Percentiles rank a stretch among this genome's conserved stretches.
These are phyloP conservation scores for Kryphioiulus occultus DNA, from an alignment of 2,888 invertebrate genomes.

Conservation along the genomic window DNA sequence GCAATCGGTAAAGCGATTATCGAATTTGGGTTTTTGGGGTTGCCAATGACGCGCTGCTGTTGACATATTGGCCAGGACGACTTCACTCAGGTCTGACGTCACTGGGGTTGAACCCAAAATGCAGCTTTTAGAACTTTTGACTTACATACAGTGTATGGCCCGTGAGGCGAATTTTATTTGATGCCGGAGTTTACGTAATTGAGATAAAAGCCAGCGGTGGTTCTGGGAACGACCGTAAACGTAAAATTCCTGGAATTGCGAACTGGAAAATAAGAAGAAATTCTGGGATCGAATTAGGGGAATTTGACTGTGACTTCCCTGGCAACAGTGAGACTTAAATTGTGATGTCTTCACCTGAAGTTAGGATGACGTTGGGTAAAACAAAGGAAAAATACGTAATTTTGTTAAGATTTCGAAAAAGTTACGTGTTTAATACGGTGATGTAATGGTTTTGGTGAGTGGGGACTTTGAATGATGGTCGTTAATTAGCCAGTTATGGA, in stretches of 20 bases:
- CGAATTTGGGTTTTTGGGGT: conserved; percentile 2
- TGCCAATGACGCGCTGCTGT: neutral
- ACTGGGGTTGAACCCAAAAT: neutral
- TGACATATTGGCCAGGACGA: neutral
- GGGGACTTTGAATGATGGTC: too few species aligned
- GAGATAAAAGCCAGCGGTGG: neutral
- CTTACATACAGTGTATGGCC: neutral
- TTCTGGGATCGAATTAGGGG: neutral
- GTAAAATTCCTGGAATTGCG: neutral
- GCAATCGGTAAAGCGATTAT: conserved; percentile 18
- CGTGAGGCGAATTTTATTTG: too few species aligned
- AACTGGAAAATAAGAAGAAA: neutral
- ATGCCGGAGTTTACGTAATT: too few species aligned
- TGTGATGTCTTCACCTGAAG: neutral
- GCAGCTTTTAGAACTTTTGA: neutral
- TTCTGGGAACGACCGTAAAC: neutral
- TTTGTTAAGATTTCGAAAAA: too few species aligned
- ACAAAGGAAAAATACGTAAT: too few species aligned
- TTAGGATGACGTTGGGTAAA: neutral
- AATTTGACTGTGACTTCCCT: neutral
- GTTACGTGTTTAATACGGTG: too few species aligned
- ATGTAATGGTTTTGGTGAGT: too few species aligned
- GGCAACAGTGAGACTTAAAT: neutral
- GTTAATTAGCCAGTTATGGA: too few species aligned
- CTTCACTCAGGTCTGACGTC: neutral